phyloP scores from a whole-genome alignment of 2,888 invertebrate species.

The Erannis defoliaria region DNA sequence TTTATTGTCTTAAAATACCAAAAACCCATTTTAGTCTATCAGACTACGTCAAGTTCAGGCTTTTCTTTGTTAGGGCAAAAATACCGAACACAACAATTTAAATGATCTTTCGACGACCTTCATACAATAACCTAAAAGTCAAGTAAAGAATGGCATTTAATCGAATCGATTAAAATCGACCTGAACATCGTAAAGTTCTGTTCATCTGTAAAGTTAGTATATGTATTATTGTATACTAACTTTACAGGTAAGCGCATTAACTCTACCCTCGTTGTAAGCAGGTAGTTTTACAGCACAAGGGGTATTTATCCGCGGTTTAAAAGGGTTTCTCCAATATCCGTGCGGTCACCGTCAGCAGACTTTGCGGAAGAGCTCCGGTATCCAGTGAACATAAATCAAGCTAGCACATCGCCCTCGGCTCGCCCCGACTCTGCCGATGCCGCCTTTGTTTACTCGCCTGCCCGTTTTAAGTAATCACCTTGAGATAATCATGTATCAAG shows the following conservation, averaged over 20 bases:
- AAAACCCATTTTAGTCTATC: neutral
- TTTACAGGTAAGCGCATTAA: conserved; percentile 25
- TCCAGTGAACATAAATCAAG: conserved; percentile 79
- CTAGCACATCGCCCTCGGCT: conserved; percentile 72
- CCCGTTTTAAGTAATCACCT: conserved; percentile 66
- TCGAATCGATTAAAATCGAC: conserved; percentile 6
- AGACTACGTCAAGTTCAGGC: conserved; percentile 8
- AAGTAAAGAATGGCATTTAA: conserved; percentile 15
- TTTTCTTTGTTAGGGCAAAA: conserved; percentile 8
- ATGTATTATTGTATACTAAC: too few species aligned
- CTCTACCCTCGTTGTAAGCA: conserved; percentile 11
- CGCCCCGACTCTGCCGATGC: conserved; percentile 66
- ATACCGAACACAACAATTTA: conserved; percentile 8
- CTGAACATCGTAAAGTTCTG: conserved; percentile 1
- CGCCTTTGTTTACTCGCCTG: conserved; percentile 70
- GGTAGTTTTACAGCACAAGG: conserved; percentile 11
- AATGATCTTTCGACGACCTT: conserved; percentile 17
- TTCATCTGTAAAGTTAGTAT: too few species aligned
- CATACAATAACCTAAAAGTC: conserved; percentile 11
- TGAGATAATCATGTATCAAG: conserved; percentile 63
- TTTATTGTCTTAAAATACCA: neutral
- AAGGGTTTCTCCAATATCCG: conserved; percentile 50
- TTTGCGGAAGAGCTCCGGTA: conserved; percentile 81
- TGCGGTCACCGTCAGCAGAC: conserved; percentile 75
- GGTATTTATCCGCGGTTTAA: conserved; percentile 37